Base-by-base conservation (phyloP, 2,888 invertebrate species). In the Sepioteuthis lessoniana region DNA sequence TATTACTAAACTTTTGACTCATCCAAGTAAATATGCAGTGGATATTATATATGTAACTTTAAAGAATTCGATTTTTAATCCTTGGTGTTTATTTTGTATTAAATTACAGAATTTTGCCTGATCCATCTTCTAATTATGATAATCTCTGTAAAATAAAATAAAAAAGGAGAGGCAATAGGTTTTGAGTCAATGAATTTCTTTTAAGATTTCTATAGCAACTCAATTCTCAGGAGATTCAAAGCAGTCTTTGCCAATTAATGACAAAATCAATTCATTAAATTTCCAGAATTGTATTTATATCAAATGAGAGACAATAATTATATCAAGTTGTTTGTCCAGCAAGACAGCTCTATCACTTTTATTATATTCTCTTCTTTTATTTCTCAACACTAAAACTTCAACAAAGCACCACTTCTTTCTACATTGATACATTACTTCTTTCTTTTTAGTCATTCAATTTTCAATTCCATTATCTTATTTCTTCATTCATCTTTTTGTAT, bases 251-350 rank as follows among this genome's bases (percentile, higher is more conserved):
- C 76, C 76, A 76, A 76, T 76, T 76, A 76, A 76, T 76, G 76
- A n/a, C n/a, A 76, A 76, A 76, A 76, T 76, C 76, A 76, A 76
- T 76, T 76, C 76, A 76, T 76, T 76, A n/a, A 76, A n/a, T 35
- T 76, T 76, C n/a, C n/a, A n/a, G 76, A 76, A 76, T 35, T 76
- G 76, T 76, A 76, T 76, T 76, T 76, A 76, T n/a, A 76, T n/a
- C 8, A n/a, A 76, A 76, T n/a, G n/a, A n/a, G 76, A 76, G n/a
- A n/a, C 76, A 76, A 76, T 76, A 76, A 76, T 76, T 76, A n/a
- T n/a, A 76, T 76, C n/a, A 76, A 76, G n/a, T 76, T 76, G 76
- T 76, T 76, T 76, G 76, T 76, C 76, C 76, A n/a, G 76, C n/a
- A 76, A 76, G 16, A 76, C 13, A n/a, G 16, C n/a, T 76, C 76